Evolutionary conservation across 1,140 invertebrate species (phyloP), one percentile per base, ranked within the genome.

Genomic region (Platorchestia sp.): DNA sequence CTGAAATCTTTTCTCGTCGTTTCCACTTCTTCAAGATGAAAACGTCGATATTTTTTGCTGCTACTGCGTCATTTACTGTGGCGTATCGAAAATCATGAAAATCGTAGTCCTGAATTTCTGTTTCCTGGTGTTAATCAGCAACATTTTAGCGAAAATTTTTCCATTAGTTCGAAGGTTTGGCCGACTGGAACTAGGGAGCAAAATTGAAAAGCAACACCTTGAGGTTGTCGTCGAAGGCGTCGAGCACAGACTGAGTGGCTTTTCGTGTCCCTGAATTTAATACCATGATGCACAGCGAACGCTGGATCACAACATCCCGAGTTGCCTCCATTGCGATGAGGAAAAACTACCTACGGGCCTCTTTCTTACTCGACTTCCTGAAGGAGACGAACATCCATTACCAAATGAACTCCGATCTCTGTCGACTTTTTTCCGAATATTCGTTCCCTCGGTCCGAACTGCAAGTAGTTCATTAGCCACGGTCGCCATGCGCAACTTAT

Each of bases 361-460:
- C 91, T 93, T 93, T 93, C 91, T 47, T 47, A 36, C 36, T 44
- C 91, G 91, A 93, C 91, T 93, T 93, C 45, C 91, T 93, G 91
- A 45, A 93, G 91, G 91, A 93, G 91, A 93, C 91, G 91, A 44
- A 45, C 91, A n/a, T 90, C 91, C 91, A 93, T 93, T 93, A 93
- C 45, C 91, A 93, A 93, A 93, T 93, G 91, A 93, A 93, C 40
- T 93, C 91, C 45, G 91, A 93, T 45, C 91, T 93, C 7, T 44
- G 43, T 45, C 40, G 91, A 40, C 91, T 93, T 93, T 93, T 93
- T 93, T 19, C 44, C 22, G 22, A 19, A 14, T 16, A 5, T 44
- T 36, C 6, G 0, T 42, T 42, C 5, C 43, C 5, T 41, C 41
- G 87, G 87, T 89, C 87, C 59, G 59, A 3, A 75, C 59, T 75